Evolutionary conservation across 2,797 vertebrate species (phyloP), one percentile per base, ranked within the genome.

Genomic region (Manis javanica): DNA sequence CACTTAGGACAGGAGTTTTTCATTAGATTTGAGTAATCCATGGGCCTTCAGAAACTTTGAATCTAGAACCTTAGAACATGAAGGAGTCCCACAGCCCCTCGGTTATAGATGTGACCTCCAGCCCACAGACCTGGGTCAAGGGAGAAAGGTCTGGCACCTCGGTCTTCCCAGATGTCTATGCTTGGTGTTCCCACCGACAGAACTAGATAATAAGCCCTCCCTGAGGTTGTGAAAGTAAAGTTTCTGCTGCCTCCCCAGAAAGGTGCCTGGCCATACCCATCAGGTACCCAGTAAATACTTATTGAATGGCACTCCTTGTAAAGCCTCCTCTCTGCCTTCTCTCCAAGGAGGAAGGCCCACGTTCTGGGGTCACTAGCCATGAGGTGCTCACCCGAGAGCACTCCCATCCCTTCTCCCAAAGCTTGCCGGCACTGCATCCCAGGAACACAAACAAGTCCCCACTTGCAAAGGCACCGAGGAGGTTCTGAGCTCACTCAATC

Each of bases 21-120:
- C 49, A 95, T 87, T 77, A 88, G 61, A 94, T 31, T 9, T 66
- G 51, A 34, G 59, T 26, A 94, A 46, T 12, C 18, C 64, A 37
- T 13, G 7, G 53, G 59, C 59, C 83, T 89, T 88, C 7, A 37
- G 31, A 88, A 93, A 93, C 46, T 63, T 26, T 59, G 31, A 78
- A 49, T 64, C 49, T 24, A 74, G 77, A 96, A 72, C 24, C 64
- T 57, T 6, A 21, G 49, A 81, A 87, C 4, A 72, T 34, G 77
- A 78, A 61, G 53, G 37, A 31, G 31, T 24, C 13, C 18, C 24
- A 18, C 19, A n/a, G 81, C 1, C 24, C 69, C 77, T 49, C 83
- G 31, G 21, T 18, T 37, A 34, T 2, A 82, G 72, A 42, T 3
- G 16, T 2, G 2, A 63, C 29, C 49, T 6, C 31, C 0, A 0